Evolutionary conservation across 2,888 invertebrate species (phyloP).

Genomic region (Mesoligia furuncula): DNA sequence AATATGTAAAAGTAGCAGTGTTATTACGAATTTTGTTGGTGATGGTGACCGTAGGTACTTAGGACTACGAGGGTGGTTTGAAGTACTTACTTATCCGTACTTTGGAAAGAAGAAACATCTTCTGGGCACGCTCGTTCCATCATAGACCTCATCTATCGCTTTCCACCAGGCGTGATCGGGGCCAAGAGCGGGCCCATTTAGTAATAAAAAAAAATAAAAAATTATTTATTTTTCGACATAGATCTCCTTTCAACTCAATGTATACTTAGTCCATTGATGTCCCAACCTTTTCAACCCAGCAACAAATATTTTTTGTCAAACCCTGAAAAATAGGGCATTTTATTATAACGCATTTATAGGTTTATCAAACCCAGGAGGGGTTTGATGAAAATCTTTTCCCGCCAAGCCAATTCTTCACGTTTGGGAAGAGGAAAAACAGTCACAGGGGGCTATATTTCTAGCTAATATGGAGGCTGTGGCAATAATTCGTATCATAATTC

Average conservation of each 20-base stretch:
- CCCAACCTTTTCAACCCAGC: background rate
- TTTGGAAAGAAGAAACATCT: background rate
- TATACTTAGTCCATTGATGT: background rate
- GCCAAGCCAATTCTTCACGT: background rate
- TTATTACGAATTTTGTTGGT: background rate
- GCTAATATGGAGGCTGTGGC: background rate
- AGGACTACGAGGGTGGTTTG: background rate
- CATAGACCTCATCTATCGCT: too few relatives aligned
- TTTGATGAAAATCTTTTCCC: background rate
- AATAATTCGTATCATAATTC: background rate
- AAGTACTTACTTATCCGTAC: background rate
- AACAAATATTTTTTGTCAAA: background rate
- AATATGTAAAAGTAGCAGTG: background rate
- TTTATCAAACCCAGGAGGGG: too few relatives aligned
- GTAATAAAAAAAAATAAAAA: too few relatives aligned
- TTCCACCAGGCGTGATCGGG: too few relatives aligned
- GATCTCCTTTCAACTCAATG: too few relatives aligned
- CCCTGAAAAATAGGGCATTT: background rate
- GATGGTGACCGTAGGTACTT: background rate
- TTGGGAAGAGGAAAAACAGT: background rate
- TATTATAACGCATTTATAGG: too few relatives aligned
- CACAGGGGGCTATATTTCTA: background rate
- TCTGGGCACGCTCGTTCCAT: too few relatives aligned
- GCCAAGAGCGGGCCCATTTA: too few relatives aligned
- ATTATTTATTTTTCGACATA: too few relatives aligned